Evolutionary conservation across 1,140 invertebrate species (phyloP).

Genomic region (Lordiphosa stackelbergi): DNA sequence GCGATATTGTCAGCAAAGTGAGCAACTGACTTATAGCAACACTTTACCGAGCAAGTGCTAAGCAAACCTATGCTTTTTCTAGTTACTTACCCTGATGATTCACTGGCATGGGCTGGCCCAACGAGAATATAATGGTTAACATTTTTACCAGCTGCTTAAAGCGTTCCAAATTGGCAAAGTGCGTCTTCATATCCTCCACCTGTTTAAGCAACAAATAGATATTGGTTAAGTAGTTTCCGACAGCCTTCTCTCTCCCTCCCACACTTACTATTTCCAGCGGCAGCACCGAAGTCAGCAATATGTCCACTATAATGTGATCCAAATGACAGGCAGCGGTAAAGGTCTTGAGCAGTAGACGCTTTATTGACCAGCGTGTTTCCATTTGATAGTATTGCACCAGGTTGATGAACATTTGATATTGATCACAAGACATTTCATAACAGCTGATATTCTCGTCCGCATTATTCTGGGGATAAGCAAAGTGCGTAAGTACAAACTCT

Average conservation of each 20-base stretch:
- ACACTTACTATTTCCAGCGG: constrained; percentile 89
- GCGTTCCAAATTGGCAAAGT: constrained; percentile 71
- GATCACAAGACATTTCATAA: constrained; percentile 86
- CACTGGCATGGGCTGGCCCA: constrained; percentile 90
- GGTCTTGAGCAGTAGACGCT: constrained; percentile 87
- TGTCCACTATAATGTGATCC: constrained; percentile 86
- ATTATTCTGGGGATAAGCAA: constrained; percentile 82
- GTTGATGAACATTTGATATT: constrained; percentile 86
- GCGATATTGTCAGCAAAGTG: too few species aligned
- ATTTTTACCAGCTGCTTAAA: constrained; percentile 82
- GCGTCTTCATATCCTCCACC: constrained; percentile 76
- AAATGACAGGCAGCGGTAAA: constrained; percentile 92
- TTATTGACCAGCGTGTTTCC: constrained; percentile 90
- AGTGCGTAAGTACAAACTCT: background rate
- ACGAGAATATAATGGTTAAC: constrained; percentile 90
- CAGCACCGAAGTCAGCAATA: constrained; percentile 90
- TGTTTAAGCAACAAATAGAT: background rate
- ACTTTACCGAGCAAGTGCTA: too few species aligned
- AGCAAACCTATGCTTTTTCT: too few species aligned
- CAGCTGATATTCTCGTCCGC: constrained; percentile 89
- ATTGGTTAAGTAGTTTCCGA: too few species aligned
- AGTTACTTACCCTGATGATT: constrained; percentile 84
- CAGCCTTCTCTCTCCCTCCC: background rate
- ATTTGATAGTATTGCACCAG: constrained; percentile 94
- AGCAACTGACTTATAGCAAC: too few species aligned